Percentiles rank a stretch among this genome's conserved stretches.
These are phyloP conservation scores for Hylaeus anthracinus DNA, from an alignment of 1,140 invertebrate genomes.

Conservation along the genomic window DNA sequence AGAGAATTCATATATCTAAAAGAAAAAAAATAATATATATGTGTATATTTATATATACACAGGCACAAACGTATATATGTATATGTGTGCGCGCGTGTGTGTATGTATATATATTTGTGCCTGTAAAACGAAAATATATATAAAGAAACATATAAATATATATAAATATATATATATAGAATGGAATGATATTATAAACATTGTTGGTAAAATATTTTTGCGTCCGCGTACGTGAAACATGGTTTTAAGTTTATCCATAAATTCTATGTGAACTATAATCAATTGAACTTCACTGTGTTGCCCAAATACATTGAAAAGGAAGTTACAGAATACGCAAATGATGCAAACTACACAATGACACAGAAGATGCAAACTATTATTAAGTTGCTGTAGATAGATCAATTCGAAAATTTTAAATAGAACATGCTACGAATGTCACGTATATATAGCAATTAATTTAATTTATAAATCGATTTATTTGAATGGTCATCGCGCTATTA, in stretches of 20 bases:
- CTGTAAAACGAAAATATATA: conserved; percentile 23
- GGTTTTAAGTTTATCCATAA: conserved; percentile 71
- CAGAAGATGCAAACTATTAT: conserved; percentile 41
- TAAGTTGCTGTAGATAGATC: conserved; percentile 63
- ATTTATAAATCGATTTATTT: conserved; percentile 60
- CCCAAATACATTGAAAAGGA: conserved; percentile 55
- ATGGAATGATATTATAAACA: conserved; percentile 71
- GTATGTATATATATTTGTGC: conserved; percentile 32
- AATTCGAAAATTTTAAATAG: conserved; percentile 56
- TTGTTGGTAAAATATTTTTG: conserved; percentile 78
- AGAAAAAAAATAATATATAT: conserved; percentile 40
- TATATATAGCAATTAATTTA: conserved; percentile 58
- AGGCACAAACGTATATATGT: conserved; percentile 48
- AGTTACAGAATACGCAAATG: conserved; percentile 8
- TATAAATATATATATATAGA: conserved; percentile 53
- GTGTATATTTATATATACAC: conserved; percentile 58
- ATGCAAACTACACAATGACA: no score
- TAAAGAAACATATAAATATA: conserved; percentile 46
- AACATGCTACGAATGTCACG: conserved; percentile 47
- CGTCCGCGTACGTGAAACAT: conserved; percentile 70
- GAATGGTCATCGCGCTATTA: conserved; percentile 54
- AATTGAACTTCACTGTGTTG: conserved; percentile 69
- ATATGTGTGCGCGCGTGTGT: conserved; percentile 42
- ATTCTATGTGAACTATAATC: conserved; percentile 71
- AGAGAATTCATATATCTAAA: conserved; percentile 72